A percentile compares a stretch with the other conserved stretches of the same genome.
These are phyloP conservation scores for Caenorhabditis parvicauda DNA, from an alignment of 2,888 invertebrate genomes.

Conservation along the genomic window DNA sequence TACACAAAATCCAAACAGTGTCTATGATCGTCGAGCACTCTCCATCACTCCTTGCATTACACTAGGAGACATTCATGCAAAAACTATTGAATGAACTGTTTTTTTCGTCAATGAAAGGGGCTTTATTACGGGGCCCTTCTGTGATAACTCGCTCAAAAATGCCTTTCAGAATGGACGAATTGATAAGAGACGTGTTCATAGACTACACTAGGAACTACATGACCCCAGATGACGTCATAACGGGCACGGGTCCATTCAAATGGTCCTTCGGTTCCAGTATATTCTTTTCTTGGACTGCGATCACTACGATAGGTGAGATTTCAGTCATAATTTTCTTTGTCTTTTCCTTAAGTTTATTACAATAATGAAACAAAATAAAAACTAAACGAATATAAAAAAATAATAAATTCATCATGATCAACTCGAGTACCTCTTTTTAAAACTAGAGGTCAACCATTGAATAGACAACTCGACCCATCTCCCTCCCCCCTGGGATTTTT, in stretches of 20 bases:
- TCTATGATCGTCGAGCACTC: no score
- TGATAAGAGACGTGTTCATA: constrained; percentile 56
- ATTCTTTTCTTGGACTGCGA: constrained; percentile 63
- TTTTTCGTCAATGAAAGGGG: background rate
- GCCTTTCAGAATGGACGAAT: constrained; percentile 46
- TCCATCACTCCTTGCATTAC: background rate
- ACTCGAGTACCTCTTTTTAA: no score
- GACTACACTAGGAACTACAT: constrained; percentile 61
- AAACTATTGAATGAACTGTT: background rate
- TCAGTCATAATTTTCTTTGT: background rate
- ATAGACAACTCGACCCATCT: no score
- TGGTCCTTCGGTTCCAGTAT: constrained; percentile 61
- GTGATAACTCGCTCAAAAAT: background rate
- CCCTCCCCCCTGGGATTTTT: no score
- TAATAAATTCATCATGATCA: no score
- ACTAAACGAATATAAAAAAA: no score
- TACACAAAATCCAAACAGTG: no score
- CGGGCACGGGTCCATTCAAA: constrained; percentile 56
- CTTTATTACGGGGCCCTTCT: background rate
- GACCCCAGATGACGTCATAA: constrained; percentile 60
- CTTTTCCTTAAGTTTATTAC: background rate
- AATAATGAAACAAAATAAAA: no score
- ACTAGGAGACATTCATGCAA: background rate
- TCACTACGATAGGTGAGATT: constrained; percentile 60
- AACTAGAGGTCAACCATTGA: no score